Percentiles rank a stretch among this genome's conserved stretches.
phyloP scores from a whole-genome alignment of 2,113 vertebrate genomes.

The Vulpes ferrilata region DNA sequence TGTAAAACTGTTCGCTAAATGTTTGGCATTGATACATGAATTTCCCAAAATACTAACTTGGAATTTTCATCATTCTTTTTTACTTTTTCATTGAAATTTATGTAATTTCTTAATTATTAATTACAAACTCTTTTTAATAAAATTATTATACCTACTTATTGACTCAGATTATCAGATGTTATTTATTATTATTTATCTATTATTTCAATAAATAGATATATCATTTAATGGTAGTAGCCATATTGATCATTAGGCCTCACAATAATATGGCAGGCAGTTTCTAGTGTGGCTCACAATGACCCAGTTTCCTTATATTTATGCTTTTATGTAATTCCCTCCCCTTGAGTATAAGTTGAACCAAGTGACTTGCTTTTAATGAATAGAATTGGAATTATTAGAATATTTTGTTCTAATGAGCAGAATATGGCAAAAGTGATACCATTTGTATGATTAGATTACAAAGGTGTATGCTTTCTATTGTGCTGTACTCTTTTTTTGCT shows the following conservation, averaged over 20 bases:
- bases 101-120: constrained; percentile 24
- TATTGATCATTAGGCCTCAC: neutral
- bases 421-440: constrained; percentile 4
- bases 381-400: neutral
- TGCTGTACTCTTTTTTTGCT: neutral
- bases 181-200: neutral
- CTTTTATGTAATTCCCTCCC: neutral
- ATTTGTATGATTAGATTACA: neutral
- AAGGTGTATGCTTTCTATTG: neutral
- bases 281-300: neutral
- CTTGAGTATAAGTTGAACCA: neutral
- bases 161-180: neutral
- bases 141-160: constrained; percentile 2
- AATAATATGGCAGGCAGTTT: neutral
- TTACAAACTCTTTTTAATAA: constrained; percentile 21
- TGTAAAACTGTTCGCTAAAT: neutral
- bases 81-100: constrained; percentile 27
- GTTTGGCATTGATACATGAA: neutral
- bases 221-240: neutral
- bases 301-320: neutral
- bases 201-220: neutral
- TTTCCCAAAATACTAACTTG: neutral
- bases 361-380: constrained; percentile 29
- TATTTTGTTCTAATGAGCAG: constrained; percentile 40
- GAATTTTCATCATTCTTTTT: neutral